Base-by-base conservation (phyloP, 1,140 invertebrate genomes). In the Zelostemma sp. region DNA sequence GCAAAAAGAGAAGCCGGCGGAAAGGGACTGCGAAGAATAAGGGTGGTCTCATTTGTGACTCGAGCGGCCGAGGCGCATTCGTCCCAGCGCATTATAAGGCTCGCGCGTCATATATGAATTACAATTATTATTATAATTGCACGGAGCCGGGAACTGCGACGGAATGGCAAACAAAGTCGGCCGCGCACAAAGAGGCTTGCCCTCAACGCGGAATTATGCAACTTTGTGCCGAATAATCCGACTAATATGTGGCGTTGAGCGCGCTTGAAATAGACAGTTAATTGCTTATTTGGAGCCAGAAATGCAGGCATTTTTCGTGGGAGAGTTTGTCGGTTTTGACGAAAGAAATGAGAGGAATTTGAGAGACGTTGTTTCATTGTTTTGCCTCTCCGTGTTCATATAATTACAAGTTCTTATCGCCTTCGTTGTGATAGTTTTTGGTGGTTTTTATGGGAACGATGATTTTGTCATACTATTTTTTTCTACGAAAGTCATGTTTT, bases 61-160 rank as follows among this genome's bases (percentile, higher is more conserved):
- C 31, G 25, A 21, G 16, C 21, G 28, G 48, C 40, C 51, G 56
- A 57, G 61, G 54, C 62, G 58, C 65, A 70, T 70, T 70, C 57
- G 68, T 65, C 57, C 48, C 68, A 45, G 58, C 58, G 62, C 35
- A 71, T 66, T 58, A 54, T 54, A 55, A 16, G 50, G 49, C 46
- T 50, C 58, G 57, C 62, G 41, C 46, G 45, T 33, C 62, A 50
- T 59, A 48, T 72, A 72, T 67, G 63, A 67, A 67, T 72, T 72
- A 72, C 69, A 67, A 67, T 72, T 72, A 72, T 72, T 72, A 67
- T 72, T 72, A 67, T 67, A 67, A 72, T 72, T 67, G 69, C 60
- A 35, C 56, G 21, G 63, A 49, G 63, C 63, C 55, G 38, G 46
- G 69, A 55, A 35, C 56, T 25, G 63, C 49, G 63, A 59, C 55